phyloP scores from a whole-genome alignment of 2,888 invertebrate species.

The Parapristionchus giblindavisi region DNA sequence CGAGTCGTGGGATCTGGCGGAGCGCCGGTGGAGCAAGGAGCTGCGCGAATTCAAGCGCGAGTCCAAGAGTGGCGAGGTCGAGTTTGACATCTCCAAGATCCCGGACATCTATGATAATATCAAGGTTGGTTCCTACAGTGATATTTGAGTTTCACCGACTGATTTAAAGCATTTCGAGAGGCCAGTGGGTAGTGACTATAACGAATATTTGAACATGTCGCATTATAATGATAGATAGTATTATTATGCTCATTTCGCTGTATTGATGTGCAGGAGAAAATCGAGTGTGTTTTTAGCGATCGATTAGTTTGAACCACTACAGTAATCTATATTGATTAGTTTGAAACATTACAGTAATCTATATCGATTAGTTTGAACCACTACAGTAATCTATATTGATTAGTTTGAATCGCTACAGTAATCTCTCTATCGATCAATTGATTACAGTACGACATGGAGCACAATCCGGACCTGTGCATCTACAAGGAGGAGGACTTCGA shows the following conservation, averaged over 20 bases:
- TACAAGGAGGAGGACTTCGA: conserved; percentile 74
- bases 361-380: neutral
- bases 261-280: too few relatives aligned
- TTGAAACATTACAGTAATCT: neutral
- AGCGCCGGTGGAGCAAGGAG: conserved; percentile 76
- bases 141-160: neutral
- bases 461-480: conserved; percentile 82
- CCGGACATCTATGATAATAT: conserved; percentile 99
- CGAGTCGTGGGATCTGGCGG: conserved; percentile 98
- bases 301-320: neutral
- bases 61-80: conserved; percentile 75
- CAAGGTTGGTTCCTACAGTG: conserved; percentile 87
- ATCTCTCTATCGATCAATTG: neutral
- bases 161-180: neutral
- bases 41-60: conserved; percentile 86
- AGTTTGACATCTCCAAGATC: conserved; percentile 96
- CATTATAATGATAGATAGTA: neutral
- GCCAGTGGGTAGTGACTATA: neutral
- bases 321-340: neutral
- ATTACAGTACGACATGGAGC: conserved; percentile 82
- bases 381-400: neutral
- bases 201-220: neutral
- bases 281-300: too few relatives aligned
- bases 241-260: neutral
- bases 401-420: neutral